Evolutionary conservation across 1,140 invertebrate genomes (phyloP).

Genomic region (Bombus sylvicola): DNA sequence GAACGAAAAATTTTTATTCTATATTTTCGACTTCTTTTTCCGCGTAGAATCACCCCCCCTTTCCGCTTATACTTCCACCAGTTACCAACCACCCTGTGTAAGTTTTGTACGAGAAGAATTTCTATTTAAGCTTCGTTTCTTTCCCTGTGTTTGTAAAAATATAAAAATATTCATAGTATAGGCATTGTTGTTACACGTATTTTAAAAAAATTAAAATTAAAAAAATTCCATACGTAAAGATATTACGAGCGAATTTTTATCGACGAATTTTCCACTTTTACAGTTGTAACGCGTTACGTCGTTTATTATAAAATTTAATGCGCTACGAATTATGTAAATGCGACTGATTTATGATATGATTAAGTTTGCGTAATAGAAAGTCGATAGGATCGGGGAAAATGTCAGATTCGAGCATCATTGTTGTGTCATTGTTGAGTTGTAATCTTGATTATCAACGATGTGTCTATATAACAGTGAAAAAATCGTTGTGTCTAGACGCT

Average conservation of each 20-base stretch:
- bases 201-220: too few species aligned
- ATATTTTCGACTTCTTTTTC: too few species aligned
- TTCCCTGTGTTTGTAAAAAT: background rate
- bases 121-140: background rate
- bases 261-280: background rate
- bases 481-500: background rate
- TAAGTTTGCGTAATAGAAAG: background rate
- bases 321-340: background rate
- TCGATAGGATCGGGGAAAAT: too few species aligned
- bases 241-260: background rate
- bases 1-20: too few species aligned
- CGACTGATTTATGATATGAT: background rate
- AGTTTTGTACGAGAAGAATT: background rate
- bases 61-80: too few species aligned
- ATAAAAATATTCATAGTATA: background rate
- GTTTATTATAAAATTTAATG: background rate
- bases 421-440: background rate
- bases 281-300: background rate
- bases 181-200: too few species aligned
- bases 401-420: background rate
- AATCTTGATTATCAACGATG: background rate
- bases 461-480: too few species aligned
- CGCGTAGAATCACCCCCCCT: too few species aligned
- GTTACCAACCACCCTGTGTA: too few species aligned
- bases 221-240: background rate